Evolutionary conservation across 2,113 vertebrate genomes (phyloP).

Genomic region (Hypocryptadius cinnamomeus): DNA sequence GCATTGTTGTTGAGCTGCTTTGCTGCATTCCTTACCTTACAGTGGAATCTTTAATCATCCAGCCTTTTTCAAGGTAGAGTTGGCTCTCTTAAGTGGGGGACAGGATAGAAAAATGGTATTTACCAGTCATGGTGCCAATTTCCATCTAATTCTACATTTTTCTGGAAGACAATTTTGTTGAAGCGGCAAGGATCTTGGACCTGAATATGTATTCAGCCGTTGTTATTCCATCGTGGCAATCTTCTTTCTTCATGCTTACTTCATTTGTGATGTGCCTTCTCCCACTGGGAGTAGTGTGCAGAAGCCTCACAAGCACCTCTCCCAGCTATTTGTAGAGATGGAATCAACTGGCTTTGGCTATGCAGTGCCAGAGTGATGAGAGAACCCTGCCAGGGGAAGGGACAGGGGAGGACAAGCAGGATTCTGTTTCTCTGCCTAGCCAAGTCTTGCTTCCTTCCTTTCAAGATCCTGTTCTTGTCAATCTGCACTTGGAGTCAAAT

Average conservation of each 20-base stretch:
- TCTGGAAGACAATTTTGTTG: not conserved
- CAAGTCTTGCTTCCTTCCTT: conserved; percentile 37
- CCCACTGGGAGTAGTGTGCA: not conserved
- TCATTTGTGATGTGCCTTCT: not conserved
- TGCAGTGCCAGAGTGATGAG: not conserved
- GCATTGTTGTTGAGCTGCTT: not conserved
- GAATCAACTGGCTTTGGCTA: not conserved
- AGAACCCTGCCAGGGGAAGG: not conserved
- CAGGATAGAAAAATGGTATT: not conserved
- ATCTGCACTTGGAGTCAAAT: not conserved
- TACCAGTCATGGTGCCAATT: not conserved
- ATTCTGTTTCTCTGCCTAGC: conserved; percentile 12
- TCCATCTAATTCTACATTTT: not conserved
- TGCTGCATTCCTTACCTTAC: not conserved
- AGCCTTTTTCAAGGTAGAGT: not conserved
- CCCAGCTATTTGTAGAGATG: not conserved
- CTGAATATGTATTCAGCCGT: too few relatives aligned
- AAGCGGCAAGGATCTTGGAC: not conserved
- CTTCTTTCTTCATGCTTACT: not conserved
- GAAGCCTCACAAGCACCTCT: not conserved
- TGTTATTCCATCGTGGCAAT: not conserved
- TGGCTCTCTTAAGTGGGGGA: not conserved
- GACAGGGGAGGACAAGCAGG: not conserved
- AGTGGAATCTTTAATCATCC: not conserved
- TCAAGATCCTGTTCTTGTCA: conserved; percentile 38